Evolutionary conservation across 2,888 invertebrate genomes (phyloP).

Genomic region (Helleia helle): DNA sequence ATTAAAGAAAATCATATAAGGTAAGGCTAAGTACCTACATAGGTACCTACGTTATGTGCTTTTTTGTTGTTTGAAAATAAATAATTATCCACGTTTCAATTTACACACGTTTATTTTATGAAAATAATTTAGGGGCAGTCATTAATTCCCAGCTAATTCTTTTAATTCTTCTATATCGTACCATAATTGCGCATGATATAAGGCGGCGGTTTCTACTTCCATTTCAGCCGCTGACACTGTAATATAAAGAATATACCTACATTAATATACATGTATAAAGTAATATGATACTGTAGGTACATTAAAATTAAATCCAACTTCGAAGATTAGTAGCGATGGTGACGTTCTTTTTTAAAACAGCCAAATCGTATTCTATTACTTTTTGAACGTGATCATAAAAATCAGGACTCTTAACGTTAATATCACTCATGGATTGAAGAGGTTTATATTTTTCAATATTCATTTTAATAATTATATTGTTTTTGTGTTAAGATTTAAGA

Average conservation of each 20-base stretch:
- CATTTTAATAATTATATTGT: too few relatives aligned
- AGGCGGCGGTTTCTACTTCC: constrained; percentile 45
- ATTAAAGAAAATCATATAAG: too few relatives aligned
- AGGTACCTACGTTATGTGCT: too few relatives aligned
- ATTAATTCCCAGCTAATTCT: not conserved
- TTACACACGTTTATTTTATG: too few relatives aligned
- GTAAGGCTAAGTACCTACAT: too few relatives aligned
- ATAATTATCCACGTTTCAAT: too few relatives aligned
- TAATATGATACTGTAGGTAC: not conserved
- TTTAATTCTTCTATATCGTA: constrained; percentile 35
- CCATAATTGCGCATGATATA: constrained; percentile 43
- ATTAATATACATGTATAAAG: too few relatives aligned
- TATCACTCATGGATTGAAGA: constrained; percentile 14
- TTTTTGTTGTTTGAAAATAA: too few relatives aligned
- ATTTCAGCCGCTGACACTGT: constrained; percentile 45
- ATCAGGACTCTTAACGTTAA: constrained; percentile 37
- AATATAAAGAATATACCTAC: constrained; percentile 1
- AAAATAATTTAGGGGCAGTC: too few relatives aligned
- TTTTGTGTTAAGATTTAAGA: too few relatives aligned
- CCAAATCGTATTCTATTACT: constrained; percentile 37
- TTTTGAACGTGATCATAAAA: constrained; percentile 37
- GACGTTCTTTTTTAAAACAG: constrained; percentile 36
- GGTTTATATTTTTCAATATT: constrained; percentile 11
- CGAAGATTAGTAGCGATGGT: constrained; percentile 33
- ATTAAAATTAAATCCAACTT: constrained; percentile 29